A percentile compares a stretch with the other conserved stretches of the same genome.
phyloP scores from a whole-genome alignment of 1,140 invertebrate genomes.

The Ooceraea biroi region DNA sequence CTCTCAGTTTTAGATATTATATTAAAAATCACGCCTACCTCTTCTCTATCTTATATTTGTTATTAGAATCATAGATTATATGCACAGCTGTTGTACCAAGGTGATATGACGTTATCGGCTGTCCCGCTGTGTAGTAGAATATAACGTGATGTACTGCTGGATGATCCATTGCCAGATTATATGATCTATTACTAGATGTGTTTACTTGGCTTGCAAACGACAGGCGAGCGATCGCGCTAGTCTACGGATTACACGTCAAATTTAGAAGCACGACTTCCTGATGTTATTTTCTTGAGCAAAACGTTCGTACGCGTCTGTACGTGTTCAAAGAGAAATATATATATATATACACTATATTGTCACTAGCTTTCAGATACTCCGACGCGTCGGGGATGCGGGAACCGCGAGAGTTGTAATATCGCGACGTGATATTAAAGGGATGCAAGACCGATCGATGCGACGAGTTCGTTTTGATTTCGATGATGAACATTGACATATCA shows the following conservation, averaged over 20 bases:
- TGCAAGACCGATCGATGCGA: not conserved
- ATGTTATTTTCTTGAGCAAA: conserved; percentile 27
- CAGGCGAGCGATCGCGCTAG: conserved; percentile 1
- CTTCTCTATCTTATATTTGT: not conserved
- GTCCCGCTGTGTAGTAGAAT: not conserved
- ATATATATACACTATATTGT: not conserved
- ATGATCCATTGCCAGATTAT: conserved; percentile 52
- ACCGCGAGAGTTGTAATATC: conserved; percentile 7
- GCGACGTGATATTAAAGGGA: conserved; percentile 2
- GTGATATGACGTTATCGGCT: not conserved
- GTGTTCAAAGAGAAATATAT: not conserved
- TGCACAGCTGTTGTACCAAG: conserved; percentile 8
- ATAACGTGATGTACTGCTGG: conserved; percentile 20
- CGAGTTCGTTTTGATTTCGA: not conserved
- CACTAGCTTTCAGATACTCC: not conserved
- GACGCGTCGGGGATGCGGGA: not conserved
- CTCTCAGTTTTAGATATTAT: too few species aligned
- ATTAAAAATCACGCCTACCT: too few species aligned
- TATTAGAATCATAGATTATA: not conserved
- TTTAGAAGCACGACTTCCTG: conserved; percentile 47
- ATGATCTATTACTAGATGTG: conserved; percentile 54
- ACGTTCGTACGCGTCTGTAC: not conserved
- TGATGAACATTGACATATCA: not conserved
- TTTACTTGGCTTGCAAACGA: conserved; percentile 47
- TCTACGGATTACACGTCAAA: conserved; percentile 25